phyloP scores from a whole-genome alignment of 2,797 vertebrate genomes.

The Synanceia verrucosa region DNA sequence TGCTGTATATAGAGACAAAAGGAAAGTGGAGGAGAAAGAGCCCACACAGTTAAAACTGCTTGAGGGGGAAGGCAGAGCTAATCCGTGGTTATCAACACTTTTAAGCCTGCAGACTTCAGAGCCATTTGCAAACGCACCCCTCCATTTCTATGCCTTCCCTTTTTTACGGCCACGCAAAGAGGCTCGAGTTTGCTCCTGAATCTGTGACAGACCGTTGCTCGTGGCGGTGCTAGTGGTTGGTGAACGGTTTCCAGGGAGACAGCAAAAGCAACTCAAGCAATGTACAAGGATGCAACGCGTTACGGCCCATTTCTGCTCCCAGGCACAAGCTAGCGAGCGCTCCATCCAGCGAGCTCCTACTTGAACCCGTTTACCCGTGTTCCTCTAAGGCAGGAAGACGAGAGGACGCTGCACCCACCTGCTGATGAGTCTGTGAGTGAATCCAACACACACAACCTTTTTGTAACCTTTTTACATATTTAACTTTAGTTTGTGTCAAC shows the following conservation, averaged over 20 bases:
- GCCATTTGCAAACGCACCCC: constrained; percentile 59
- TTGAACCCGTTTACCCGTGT: constrained; percentile 52
- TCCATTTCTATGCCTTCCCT: constrained; percentile 40
- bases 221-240: constrained; percentile 44
- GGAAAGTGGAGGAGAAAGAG: constrained; percentile 55
- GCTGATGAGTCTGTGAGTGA: neutral
- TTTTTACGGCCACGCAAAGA: constrained; percentile 48
- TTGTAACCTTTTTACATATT: neutral
- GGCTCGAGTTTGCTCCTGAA: constrained; percentile 65
- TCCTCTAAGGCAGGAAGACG: constrained; percentile 18
- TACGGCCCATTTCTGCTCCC: constrained; percentile 62
- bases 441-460: neutral
- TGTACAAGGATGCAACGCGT: constrained; percentile 57
- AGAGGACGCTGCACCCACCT: neutral
- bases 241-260: constrained; percentile 78
- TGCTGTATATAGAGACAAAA: constrained; percentile 22
- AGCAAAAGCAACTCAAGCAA: constrained; percentile 45
- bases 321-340: constrained; percentile 34
- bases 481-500: neutral
- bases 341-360: constrained; percentile 34
- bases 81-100: constrained; percentile 75
- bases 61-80: constrained; percentile 65
- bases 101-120: constrained; percentile 75
- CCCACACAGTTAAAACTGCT: constrained; percentile 66
- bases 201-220: constrained; percentile 56